Percentiles rank a stretch among this genome's conserved stretches.
These are phyloP conservation scores for Epinephelus fuscoguttatus DNA, from an alignment of 2,113 vertebrate genomes.

Conservation along the genomic window DNA sequence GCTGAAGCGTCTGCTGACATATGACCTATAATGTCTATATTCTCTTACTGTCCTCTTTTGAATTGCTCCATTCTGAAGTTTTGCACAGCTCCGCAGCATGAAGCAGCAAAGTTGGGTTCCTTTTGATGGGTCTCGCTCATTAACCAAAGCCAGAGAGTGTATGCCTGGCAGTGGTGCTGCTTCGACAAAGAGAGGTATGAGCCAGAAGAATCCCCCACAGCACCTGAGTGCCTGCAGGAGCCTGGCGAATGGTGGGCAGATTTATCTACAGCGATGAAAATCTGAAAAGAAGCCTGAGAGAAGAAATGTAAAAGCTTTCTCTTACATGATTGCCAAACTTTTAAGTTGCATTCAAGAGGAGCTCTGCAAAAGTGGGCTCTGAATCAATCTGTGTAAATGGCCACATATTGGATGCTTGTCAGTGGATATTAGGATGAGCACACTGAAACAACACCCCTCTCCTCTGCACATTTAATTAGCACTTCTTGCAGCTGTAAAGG, in stretches of 20 bases:
- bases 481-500: conserved; percentile 54
- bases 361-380: conserved; percentile 2
- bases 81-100: neutral
- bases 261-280: neutral
- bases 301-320: conserved; percentile 3
- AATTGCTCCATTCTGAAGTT: conserved; percentile 11
- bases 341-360: conserved; percentile 14
- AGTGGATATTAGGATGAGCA: conserved; percentile 20
- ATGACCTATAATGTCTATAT: conserved; percentile 1
- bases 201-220: conserved; percentile 19
- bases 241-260: neutral
- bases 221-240: conserved; percentile 15
- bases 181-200: conserved; percentile 42
- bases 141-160: conserved; percentile 21
- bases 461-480: conserved; percentile 57
- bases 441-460: conserved; percentile 34
- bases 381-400: conserved; percentile 41
- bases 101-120: neutral
- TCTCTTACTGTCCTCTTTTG: neutral
- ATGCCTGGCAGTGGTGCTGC: conserved; percentile 19
- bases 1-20: conserved; percentile 27
- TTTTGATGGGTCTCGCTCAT: conserved; percentile 2
- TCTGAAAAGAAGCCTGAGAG: neutral
- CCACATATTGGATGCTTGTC: conserved; percentile 45
- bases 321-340: neutral